Conservation (phyloP, 2,888 invertebrate genomes). For the Embidobia sp. region DNA sequence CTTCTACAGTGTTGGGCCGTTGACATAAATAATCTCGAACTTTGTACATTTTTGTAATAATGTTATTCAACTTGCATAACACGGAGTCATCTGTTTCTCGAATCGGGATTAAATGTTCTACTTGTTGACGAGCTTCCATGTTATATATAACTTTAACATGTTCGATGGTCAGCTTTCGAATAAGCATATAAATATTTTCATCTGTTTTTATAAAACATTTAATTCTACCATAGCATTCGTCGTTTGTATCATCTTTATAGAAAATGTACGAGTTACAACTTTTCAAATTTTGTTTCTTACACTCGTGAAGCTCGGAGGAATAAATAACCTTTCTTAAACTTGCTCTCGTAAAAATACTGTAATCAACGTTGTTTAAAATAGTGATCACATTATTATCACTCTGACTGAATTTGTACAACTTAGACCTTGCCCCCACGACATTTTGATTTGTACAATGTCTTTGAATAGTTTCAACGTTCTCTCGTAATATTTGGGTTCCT, state of each 20-base stretch:
- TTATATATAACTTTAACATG: not conserved
- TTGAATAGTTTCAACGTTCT: no score
- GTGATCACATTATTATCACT: not conserved
- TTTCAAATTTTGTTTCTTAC: not conserved
- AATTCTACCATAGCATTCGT: not conserved
- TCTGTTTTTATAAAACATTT: not conserved
- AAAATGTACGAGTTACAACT: not conserved
- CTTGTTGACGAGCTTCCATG: not conserved
- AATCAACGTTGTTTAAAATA: not conserved
- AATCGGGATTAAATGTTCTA: not conserved
- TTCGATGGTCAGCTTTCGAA: not conserved
- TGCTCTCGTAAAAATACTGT: not conserved
- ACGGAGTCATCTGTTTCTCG: not conserved
- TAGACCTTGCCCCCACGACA: no score
- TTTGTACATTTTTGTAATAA: not conserved
- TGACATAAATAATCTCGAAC: not conserved
- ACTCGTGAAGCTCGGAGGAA: not conserved
- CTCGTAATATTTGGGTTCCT: constrained; percentile 7
- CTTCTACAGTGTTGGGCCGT: not conserved
- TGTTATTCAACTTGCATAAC: not conserved
- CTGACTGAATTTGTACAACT: not conserved
- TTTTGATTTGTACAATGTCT: no score
- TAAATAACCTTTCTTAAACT: not conserved
- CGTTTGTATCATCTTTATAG: not conserved
- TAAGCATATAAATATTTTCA: not conserved